Conservation (phyloP, 2,797 vertebrate genomes). For the Limosa lapponica region DNA sequence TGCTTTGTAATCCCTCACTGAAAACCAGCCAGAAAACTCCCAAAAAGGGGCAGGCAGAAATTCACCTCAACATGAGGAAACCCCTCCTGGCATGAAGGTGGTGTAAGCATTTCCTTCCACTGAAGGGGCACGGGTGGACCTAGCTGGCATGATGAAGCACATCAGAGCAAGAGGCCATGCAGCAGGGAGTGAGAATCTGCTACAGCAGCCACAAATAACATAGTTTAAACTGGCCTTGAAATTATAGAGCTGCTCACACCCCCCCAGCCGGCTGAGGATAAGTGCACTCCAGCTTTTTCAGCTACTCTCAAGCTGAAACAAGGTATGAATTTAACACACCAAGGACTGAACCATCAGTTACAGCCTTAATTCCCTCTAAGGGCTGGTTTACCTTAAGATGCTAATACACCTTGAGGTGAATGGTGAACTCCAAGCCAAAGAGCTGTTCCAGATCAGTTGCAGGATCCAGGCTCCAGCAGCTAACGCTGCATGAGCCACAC, state of each 20-base stretch:
- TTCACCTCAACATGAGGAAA: neutral
- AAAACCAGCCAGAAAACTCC: conserved; percentile 43
- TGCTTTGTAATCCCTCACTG: conserved; percentile 28
- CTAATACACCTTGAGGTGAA: neutral
- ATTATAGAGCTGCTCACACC: neutral
- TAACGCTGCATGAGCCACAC: rapidly evolving
- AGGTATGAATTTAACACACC: conserved; percentile 1
- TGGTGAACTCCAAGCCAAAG: neutral
- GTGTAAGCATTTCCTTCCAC: neutral
- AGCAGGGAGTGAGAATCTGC: rapidly evolving
- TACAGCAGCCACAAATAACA: rapidly evolving
- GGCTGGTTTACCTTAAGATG: neutral
- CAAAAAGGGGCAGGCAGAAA: neutral
- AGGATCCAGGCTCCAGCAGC: neutral
- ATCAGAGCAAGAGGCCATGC: neutral
- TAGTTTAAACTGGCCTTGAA: neutral
- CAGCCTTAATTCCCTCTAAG: neutral
- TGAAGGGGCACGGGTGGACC: neutral
- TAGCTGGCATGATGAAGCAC: neutral
- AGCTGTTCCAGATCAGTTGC: neutral
- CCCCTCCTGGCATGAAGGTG: neutral
- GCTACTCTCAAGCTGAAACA: neutral
- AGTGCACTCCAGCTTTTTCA: neutral
- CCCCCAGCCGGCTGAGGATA: neutral
- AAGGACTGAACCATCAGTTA: neutral